A percentile compares a stretch with the other conserved stretches of the same genome.
phyloP scores from a whole-genome alignment of 1,140 invertebrate species.

The Gerris buenoi region DNA sequence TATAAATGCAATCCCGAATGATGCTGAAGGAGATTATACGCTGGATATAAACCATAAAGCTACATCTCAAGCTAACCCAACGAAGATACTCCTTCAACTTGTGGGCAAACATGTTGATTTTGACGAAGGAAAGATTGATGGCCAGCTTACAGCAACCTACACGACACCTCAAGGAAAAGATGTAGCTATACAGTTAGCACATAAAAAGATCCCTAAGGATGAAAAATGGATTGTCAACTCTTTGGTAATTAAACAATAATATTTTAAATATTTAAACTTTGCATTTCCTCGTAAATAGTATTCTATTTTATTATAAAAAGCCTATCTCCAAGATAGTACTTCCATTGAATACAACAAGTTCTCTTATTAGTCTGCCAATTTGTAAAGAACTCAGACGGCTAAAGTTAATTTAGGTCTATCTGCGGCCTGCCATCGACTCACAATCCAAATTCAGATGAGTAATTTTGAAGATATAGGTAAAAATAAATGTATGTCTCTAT shows the following conservation, averaged over 20 bases:
- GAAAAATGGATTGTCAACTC: slow-evolving; percentile 15
- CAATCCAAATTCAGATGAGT: no score
- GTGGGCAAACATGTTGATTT: slow-evolving; percentile 18
- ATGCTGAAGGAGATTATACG: background rate
- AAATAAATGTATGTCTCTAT: no score
- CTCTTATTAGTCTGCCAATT: no score
- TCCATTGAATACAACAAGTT: no score
- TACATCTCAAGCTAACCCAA: slow-evolving; percentile 1
- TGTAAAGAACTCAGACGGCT: no score
- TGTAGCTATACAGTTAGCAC: slow-evolving; percentile 9
- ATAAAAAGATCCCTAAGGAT: slow-evolving; percentile 14
- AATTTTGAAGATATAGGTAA: no score
- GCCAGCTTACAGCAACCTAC: slow-evolving; percentile 14
- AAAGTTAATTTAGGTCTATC: no score
- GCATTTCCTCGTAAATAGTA: no score
- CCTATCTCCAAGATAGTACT: no score
- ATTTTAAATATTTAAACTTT: no score
- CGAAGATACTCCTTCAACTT: slow-evolving; percentile 12
- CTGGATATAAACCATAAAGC: background rate
- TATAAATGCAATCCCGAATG: background rate
- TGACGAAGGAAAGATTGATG: slow-evolving; percentile 14
- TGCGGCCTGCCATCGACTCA: no score
- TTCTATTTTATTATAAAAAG: no score
- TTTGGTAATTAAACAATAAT: slow-evolving; percentile 12
- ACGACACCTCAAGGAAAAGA: slow-evolving; percentile 14